Evolutionary conservation across 2,113 vertebrate genomes (phyloP).

Genomic region (Neolamprologus brichardi): DNA sequence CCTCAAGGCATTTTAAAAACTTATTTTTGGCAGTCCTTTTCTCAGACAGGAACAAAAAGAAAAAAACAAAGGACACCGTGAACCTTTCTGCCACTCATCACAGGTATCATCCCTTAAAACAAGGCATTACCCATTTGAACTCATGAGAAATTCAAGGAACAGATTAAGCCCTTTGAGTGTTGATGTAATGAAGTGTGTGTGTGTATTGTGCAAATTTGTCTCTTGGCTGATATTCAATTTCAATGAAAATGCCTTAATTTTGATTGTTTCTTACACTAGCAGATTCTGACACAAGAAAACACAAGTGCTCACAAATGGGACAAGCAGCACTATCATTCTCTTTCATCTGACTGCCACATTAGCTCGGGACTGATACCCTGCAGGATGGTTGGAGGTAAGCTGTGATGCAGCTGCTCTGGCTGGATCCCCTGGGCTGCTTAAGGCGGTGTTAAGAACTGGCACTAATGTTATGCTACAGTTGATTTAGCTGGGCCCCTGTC

Average conservation of each 20-base stretch:
- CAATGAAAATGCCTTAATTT: background rate
- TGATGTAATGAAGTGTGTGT: background rate
- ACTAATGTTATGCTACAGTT: slow-evolving; percentile 69
- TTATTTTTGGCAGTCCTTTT: background rate
- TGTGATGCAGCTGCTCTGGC: slow-evolving; percentile 51
- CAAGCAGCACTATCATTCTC: slow-evolving; percentile 4
- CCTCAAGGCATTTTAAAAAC: background rate
- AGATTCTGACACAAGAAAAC: background rate
- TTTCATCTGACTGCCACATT: slow-evolving; percentile 42
- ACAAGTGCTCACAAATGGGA: background rate
- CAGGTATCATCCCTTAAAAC: background rate
- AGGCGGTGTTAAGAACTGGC: slow-evolving; percentile 48
- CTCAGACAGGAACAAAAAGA: background rate
- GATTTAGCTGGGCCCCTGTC: slow-evolving; percentile 61
- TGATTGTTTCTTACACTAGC: background rate
- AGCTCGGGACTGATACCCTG: slow-evolving; percentile 37
- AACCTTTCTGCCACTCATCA: background rate
- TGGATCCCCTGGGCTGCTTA: slow-evolving; percentile 55
- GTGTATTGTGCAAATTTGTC: background rate
- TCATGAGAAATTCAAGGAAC: background rate
- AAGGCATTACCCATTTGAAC: background rate
- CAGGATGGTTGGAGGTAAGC: slow-evolving; percentile 46
- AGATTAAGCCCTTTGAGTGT: background rate
- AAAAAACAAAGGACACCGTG: background rate
- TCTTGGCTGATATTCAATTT: background rate